Evolutionary conservation across 2,888 invertebrate species (phyloP), one percentile per base, ranked within the genome.

Genomic region (Muscina levida): DNA sequence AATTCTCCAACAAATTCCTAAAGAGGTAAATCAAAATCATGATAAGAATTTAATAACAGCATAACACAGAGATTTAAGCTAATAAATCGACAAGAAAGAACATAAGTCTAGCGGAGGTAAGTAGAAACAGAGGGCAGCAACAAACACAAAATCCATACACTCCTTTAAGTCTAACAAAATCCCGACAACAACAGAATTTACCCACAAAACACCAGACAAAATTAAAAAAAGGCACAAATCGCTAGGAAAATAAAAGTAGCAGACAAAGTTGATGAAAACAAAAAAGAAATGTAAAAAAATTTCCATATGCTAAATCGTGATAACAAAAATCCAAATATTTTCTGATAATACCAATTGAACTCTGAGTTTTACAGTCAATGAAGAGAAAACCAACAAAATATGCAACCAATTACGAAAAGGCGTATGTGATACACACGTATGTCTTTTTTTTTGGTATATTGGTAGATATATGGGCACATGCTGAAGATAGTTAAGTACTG

Each of bases 281-380:
- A 51, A 19, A 19, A 10, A 51, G 11, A 19, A 1, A 22, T 22
- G 22, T 17, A 22, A 6, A 39, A 59, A 39, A 37, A 59, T 51
- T 59, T 59, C 39, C 59, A 59, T 59, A 39, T 59, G 59, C 22
- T 68, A 53, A 68, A n/a, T 68, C 67, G 19, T 68, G 67, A 68
- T 68, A 67, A 31, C 31, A 8, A 67, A 51, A 67, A 31, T 67
- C 51, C 19, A 66, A 66, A 59, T 37, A 59, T 59, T 59, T 59
- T 37, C 39, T 31, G 15, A 59, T 39, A 59, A 59, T 59, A 59
- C 15, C 48, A 8, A 59, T 39, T 48, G 11, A 66, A 37, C n/a
- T 39, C 67, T 39, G 8, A 31, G 31, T 39, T 53, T 37, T 8
- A 6, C 31, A 67, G 51, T 67, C 67, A 67, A 24, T 19, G 26